phyloP scores from a whole-genome alignment of 2,888 invertebrate genomes.

The Dione vanillae region DNA sequence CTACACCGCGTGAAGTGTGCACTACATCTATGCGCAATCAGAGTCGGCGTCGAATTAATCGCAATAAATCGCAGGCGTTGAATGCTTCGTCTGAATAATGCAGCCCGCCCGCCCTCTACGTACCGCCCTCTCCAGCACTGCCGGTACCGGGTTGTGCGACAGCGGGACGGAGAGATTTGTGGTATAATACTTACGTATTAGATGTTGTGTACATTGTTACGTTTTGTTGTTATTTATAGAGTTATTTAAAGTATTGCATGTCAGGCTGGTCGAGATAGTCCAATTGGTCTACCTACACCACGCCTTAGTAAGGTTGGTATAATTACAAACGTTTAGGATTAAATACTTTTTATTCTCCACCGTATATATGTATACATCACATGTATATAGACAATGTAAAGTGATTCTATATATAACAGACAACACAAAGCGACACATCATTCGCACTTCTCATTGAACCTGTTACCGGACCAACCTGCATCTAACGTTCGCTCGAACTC shows the following conservation, averaged over 20 bases:
- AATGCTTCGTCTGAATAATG: constrained; percentile 25
- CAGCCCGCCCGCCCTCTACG: not conserved
- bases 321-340: too few species aligned
- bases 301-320: too few species aligned
- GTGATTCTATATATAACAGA: too few species aligned
- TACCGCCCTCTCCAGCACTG: not conserved
- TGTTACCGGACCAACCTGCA: too few species aligned
- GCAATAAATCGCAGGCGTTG: constrained; percentile 21
- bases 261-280: not conserved
- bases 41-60: constrained; percentile 24
- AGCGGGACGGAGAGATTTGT: too few species aligned
- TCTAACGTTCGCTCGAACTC: not conserved
- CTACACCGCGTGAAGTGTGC: constrained; percentile 13
- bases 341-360: too few species aligned
- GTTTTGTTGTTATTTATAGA: not conserved
- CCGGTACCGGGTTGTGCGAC: too few species aligned
- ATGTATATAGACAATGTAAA: too few species aligned
- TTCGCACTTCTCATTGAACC: too few species aligned
- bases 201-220: not conserved
- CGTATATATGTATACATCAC: too few species aligned
- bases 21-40: constrained; percentile 28
- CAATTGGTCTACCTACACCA: too few species aligned
- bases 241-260: not conserved
- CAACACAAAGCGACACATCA: too few species aligned
- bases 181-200: not conserved